Conservation (phyloP, 2,888 invertebrate genomes). For the Zelleria hepariella region DNA sequence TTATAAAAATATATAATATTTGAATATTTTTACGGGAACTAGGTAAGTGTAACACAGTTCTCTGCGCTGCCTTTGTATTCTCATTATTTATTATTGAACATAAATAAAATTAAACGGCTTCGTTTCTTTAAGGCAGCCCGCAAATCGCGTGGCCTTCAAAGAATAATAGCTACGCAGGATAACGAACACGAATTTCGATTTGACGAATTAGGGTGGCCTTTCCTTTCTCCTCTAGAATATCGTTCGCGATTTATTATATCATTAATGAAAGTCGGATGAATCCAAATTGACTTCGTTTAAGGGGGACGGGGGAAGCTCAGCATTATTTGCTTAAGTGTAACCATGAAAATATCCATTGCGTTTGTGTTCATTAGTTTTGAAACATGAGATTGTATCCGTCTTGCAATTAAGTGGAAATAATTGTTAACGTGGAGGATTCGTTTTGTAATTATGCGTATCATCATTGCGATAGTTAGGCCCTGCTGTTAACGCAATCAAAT, state of each 20-base stretch:
- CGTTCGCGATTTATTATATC: constrained; percentile 7
- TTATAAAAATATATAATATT: too few species aligned
- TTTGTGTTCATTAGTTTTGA: constrained; percentile 63
- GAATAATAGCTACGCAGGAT: constrained; percentile 5
- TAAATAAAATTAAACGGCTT: not conserved
- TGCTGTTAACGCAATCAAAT: not conserved
- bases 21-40: too few species aligned
- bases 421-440: constrained; percentile 37
- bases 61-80: not conserved
- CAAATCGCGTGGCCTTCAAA: not conserved
- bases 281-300: constrained; percentile 24
- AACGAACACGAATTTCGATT: constrained; percentile 9
- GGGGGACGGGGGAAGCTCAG: constrained; percentile 12
- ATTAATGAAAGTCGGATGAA: constrained; percentile 14
- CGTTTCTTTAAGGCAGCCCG: not conserved
- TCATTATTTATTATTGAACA: not conserved
- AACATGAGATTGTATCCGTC: constrained; percentile 41
- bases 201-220: constrained; percentile 6
- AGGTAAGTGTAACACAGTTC: too few species aligned
- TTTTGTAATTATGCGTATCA: not conserved
- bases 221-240: not conserved
- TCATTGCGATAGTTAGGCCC: not conserved
- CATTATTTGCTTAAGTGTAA: constrained; percentile 16
- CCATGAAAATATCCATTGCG: constrained; percentile 62
- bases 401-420: constrained; percentile 63